A percentile compares a stretch with the other conserved stretches of the same genome.
Evolutionary conservation across 2,888 invertebrate genomes (phyloP).

Genomic region (Stenchaetothrips biformis): DNA sequence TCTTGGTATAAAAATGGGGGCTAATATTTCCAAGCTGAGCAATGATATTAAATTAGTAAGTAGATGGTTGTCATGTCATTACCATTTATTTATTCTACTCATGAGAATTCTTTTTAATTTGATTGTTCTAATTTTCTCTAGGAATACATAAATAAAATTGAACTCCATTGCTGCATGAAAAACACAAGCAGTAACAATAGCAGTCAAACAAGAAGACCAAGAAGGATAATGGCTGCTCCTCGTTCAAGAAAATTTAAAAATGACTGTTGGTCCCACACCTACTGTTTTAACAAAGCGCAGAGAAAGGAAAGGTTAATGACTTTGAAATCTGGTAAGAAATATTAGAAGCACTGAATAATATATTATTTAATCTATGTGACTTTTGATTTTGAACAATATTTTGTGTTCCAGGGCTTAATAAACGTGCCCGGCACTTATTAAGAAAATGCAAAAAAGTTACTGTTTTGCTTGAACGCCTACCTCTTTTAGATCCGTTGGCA

Average conservation of each 20-base stretch:
- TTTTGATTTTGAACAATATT: background rate
- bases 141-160: background rate
- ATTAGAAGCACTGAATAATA: background rate
- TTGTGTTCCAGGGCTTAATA: background rate
- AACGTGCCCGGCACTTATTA: background rate
- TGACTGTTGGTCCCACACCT: background rate
- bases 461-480: background rate
- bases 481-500: background rate
- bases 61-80: background rate
- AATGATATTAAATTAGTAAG: too few species aligned
- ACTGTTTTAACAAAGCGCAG: background rate
- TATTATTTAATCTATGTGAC: background rate
- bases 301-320: background rate
- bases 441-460: background rate
- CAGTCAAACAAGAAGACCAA: background rate
- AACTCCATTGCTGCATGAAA: background rate
- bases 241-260: too few species aligned
- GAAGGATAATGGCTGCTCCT: background rate
- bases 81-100: background rate
- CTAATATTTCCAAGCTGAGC: background rate
- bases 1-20: background rate
- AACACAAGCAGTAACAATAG: background rate
- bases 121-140: background rate
- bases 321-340: background rate
- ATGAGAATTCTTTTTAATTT: background rate